phyloP scores from a whole-genome alignment of 2,797 vertebrate species.

The Urophycis tenuis region DNA sequence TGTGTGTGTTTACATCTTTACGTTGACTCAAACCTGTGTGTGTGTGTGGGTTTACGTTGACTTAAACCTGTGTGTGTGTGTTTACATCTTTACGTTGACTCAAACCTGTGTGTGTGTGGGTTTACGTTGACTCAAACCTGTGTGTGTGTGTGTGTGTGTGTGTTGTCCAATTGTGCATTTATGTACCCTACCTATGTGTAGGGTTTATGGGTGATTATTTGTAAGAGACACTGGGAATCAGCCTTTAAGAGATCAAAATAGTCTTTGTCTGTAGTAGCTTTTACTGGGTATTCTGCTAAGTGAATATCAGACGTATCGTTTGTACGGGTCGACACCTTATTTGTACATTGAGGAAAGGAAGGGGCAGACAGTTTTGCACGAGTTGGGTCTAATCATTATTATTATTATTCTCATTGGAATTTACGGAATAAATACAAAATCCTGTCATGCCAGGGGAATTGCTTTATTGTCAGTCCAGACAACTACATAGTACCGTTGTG shows the following conservation, averaged over 20 bases:
- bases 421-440: too few species aligned
- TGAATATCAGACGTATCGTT: not conserved
- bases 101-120: too few species aligned
- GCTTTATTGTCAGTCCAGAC: not conserved
- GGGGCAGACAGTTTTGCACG: not conserved
- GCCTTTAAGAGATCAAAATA: not conserved
- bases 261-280: not conserved
- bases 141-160: too few species aligned
- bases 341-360: not conserved
- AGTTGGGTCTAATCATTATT: not conserved
- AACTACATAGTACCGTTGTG: not conserved
- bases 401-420: too few species aligned
- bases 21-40: too few species aligned
- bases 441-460: conserved; percentile 1
- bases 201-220: not conserved
- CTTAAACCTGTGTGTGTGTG: too few species aligned
- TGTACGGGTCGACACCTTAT: not conserved
- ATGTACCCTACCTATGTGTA: not conserved
- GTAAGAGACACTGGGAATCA: not conserved
- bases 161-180: too few species aligned
- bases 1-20: too few species aligned
- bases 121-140: too few species aligned
- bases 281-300: not conserved
- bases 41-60: too few species aligned
- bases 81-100: too few species aligned